Evolutionary conservation across 2,888 invertebrate species (phyloP).

Genomic region (Luperina testacea): DNA sequence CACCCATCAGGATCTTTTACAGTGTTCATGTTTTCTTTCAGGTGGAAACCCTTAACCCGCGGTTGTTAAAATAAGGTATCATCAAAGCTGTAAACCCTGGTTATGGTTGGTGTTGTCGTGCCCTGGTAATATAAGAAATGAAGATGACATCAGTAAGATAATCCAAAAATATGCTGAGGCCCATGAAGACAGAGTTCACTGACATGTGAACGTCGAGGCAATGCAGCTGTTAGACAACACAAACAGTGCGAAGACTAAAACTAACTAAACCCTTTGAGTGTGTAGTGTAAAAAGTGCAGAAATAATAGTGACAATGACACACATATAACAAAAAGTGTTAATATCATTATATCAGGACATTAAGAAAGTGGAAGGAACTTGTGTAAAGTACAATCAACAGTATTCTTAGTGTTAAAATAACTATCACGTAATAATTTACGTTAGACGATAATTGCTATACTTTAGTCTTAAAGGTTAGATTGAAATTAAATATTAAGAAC

Average conservation of each 20-base stretch:
- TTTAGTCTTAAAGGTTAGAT: not conserved
- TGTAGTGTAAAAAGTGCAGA: not conserved
- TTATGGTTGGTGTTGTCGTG: too few relatives aligned
- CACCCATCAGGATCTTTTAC: not conserved
- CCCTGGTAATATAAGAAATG: not conserved
- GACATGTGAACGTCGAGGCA: not conserved
- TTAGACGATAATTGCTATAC: not conserved
- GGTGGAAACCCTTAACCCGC: not conserved
- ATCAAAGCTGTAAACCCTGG: not conserved
- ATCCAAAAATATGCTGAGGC: not conserved
- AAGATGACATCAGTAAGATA: not conserved
- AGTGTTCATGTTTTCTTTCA: slow-evolving; percentile 2
- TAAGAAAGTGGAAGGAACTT: not conserved
- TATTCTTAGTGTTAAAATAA: not conserved
- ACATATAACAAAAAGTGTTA: not conserved
- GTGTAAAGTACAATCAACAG: not conserved
- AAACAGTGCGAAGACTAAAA: not conserved
- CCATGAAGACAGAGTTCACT: not conserved
- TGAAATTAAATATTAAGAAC: not conserved
- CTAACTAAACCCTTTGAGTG: not conserved
- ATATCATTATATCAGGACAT: not conserved
- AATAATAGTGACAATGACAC: not conserved
- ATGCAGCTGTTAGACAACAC: not conserved
- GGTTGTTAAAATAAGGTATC: not conserved
- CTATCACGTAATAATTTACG: not conserved